Base-by-base conservation (phyloP, 2,797 vertebrate genomes). In the Thripadectes ignobilis region DNA sequence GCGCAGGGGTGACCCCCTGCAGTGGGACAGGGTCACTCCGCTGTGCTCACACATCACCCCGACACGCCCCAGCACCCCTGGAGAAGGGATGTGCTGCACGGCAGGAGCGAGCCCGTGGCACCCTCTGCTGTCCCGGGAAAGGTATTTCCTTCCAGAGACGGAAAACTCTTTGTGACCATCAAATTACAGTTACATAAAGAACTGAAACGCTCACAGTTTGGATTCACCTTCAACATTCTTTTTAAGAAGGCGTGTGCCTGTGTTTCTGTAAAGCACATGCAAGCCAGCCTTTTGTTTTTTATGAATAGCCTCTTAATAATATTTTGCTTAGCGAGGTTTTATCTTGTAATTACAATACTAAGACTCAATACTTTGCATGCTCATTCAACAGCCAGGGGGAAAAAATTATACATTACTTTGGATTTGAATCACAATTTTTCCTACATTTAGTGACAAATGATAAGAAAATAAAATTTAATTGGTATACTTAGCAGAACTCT, bases 101-200 rank as follows among this genome's bases (percentile, higher is more conserved):
- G 49, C 29, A 43, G 41, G 30, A 0, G 11, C n/a, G 83, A 83
- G 34, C 55, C 55, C 39, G 38, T 58, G 74, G 51, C 82, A 58
- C 93, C 85, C 93, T 83, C 95, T 91, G 19, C 59, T 84, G 95
- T 26, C 48, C 14, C 48, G 14, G 13, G 14, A 27, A 26, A 49
- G 48, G 48, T 41, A 39, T 52, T 84, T 63, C 39, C 20, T 43
- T 26, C 14, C 32, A 61, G 58, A 55, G 51, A 54, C 43, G 84
- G 43, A 8, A 22, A 77, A 74, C 15, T 16, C 48, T 11, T 66
- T 52, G 14, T 29, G 62, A 38, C 27, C 18, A 14, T 38, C n/a
- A 36, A 71, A 79, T 12, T 22, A 54, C 8, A 13, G 23, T 20
- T 29, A 69, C 5, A 49, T 21, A 36, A 85, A 62, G 17, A 82